Evolutionary conservation across 37 sponge, comb jelly and placozoan genomes (phyloP).

Genomic region (Mnemiopsis leidyi): DNA sequence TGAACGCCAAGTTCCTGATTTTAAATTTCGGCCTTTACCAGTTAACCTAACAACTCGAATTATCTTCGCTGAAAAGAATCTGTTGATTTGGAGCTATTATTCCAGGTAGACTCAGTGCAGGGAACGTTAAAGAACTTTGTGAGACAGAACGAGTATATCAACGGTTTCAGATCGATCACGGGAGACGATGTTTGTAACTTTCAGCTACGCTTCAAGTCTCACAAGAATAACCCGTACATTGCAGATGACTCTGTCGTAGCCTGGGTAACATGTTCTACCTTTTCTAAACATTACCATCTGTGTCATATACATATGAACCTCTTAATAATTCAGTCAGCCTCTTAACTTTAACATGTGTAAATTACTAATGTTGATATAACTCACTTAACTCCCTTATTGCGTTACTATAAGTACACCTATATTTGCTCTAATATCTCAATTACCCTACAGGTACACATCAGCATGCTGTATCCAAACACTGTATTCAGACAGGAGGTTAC

Average conservation of each 20-base stretch:
- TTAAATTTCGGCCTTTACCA: no score
- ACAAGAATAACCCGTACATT: conserved; percentile 20
- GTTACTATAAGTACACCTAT: no score
- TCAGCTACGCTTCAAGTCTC: conserved; percentile 36
- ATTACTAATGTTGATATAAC: no score
- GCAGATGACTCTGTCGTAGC: conserved; percentile 34
- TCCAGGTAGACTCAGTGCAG: conserved; percentile 52
- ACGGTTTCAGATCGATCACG: neutral
- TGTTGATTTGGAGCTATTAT: neutral
- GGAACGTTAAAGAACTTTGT: conserved; percentile 35
- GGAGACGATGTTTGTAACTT: conserved; percentile 58
- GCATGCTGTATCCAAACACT: conserved; percentile 28
- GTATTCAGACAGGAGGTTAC: conserved; percentile 35
- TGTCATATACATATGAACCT: no score
- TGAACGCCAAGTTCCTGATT: no score
- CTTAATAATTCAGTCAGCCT: no score
- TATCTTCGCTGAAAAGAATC: neutral
- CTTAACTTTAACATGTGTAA: no score
- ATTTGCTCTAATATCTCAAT: no score
- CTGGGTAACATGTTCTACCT: no score
- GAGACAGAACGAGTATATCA: conserved; percentile 2
- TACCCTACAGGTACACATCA: conserved; percentile 63
- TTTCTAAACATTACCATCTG: no score
- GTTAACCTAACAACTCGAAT: neutral
- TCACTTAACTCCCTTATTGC: no score